Evolutionary conservation across 2,888 invertebrate species (phyloP).

Genomic region (Spodoptera picta): DNA sequence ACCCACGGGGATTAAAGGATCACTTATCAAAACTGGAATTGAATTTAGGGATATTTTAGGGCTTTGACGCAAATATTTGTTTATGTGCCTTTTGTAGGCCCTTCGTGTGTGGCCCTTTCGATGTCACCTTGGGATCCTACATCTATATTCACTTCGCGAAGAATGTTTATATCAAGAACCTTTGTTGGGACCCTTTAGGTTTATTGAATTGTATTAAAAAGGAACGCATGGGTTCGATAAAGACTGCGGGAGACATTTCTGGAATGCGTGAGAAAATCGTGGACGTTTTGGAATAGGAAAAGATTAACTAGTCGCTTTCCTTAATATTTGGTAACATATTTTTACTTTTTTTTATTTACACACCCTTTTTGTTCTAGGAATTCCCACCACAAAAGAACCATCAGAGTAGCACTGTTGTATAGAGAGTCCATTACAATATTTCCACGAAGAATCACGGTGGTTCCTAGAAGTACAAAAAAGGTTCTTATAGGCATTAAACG

Average conservation of each 20-base stretch:
- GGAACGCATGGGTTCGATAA: background rate
- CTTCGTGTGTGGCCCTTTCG: conserved; percentile 13
- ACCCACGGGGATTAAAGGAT: conserved; percentile 57
- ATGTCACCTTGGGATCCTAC: conserved; percentile 36
- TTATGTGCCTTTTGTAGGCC: conserved; percentile 44
- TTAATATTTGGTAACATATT: background rate
- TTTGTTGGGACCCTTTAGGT: conserved; percentile 26
- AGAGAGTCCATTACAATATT: no score
- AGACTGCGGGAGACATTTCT: conserved; percentile 6
- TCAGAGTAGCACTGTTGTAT: no score
- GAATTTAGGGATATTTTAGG: conserved; percentile 57
- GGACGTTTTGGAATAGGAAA: conserved; percentile 2
- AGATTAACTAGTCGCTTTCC: background rate
- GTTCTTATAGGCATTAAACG: conserved; percentile 7
- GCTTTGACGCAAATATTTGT: conserved; percentile 53
- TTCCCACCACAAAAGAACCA: no score
- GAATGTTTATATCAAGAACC: conserved; percentile 38
- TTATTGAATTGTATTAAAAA: conserved; percentile 46
- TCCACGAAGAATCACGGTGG: no score
- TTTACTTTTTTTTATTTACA: no score
- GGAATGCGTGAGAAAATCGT: background rate
- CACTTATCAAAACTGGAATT: conserved; percentile 69
- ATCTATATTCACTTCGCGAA: conserved; percentile 32
- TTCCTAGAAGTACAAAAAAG: background rate
- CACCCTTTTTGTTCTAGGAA: no score